These are phyloP conservation scores for Anguilla pacifica DNA, from an alignment of 2,797 vertebrate species.

Conservation along the genomic window DNA sequence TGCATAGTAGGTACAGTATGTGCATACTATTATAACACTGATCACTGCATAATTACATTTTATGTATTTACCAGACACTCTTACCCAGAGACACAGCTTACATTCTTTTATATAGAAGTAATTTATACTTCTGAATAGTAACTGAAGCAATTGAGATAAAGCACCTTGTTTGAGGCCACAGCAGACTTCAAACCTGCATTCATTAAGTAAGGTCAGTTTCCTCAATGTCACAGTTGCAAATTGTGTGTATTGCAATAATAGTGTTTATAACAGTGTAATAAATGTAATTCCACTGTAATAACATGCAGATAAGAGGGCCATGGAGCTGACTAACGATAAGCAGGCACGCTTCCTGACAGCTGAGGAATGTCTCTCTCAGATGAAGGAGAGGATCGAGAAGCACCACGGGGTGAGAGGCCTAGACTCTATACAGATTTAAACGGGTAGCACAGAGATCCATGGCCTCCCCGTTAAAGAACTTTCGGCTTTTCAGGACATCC, in stretches of 20 bases:
- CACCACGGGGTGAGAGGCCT: constrained; percentile 55
- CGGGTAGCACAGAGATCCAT: neutral
- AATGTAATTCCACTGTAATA: neutral
- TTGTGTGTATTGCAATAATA: neutral
- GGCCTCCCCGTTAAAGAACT: neutral
- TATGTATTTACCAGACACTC: too few species aligned
- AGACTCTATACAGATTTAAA: neutral
- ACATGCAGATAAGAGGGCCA: neutral
- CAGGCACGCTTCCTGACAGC: constrained; percentile 48
- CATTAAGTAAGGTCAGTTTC: too few species aligned
- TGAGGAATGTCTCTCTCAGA: constrained; percentile 61
- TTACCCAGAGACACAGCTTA: too few species aligned
- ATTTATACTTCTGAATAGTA: too few species aligned
- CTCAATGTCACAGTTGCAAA: neutral
- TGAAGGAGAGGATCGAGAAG: constrained; percentile 58
- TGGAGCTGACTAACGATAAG: neutral
- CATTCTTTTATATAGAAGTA: too few species aligned
- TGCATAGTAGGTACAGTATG: neutral
- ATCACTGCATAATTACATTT: neutral
- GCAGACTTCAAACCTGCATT: too few species aligned
- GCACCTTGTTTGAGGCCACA: too few species aligned
- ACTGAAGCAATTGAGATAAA: too few species aligned
- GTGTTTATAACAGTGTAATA: neutral
- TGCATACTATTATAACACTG: neutral
- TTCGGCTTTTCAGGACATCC: constrained; percentile 62